Conservation (phyloP, 2,113 vertebrate genomes). For the Leuciscus idus region DNA sequence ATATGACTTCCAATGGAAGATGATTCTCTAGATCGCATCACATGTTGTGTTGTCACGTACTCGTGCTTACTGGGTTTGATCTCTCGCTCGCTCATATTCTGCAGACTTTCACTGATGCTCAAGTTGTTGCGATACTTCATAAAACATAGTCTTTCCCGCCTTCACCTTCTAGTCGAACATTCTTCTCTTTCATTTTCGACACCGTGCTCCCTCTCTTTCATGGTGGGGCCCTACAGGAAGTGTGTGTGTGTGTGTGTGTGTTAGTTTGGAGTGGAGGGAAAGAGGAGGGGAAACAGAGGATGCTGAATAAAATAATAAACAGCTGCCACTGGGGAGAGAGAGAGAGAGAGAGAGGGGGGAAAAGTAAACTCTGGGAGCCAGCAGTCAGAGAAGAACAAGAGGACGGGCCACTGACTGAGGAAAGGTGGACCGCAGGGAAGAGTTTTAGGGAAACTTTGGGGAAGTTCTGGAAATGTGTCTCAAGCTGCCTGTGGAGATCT, state of each 20-base stretch:
- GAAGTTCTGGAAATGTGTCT: neutral
- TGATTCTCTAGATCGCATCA: neutral
- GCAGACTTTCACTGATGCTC: conserved; percentile 13
- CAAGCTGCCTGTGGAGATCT: neutral
- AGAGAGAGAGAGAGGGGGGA: conserved; percentile 34
- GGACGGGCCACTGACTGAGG: neutral
- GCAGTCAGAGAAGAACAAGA: conserved; percentile 34
- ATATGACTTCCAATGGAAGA: neutral
- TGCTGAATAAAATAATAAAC: conserved; percentile 98
- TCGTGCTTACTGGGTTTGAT: neutral
- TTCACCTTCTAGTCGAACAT: neutral
- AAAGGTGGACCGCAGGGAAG: neutral
- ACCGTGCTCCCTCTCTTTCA: conserved; percentile 27
- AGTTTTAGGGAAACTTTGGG: conserved; percentile 1
- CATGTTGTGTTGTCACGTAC: neutral
- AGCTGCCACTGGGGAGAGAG: conserved; percentile 73
- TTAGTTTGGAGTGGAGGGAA: conserved; percentile 66
- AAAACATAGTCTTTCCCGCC: conserved; percentile 39
- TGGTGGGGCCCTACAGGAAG: conserved; percentile 85
- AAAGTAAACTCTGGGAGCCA: conserved; percentile 25
- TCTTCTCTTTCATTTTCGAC: neutral
- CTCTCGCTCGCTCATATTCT: neutral
- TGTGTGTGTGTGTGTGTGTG: conserved; percentile 78
- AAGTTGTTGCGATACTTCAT: neutral
- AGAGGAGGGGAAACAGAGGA: conserved; percentile 85